A percentile compares a stretch with the other conserved stretches of the same genome.
Conservation (phyloP, 2,797 vertebrate species). For the Manis javanica region DNA sequence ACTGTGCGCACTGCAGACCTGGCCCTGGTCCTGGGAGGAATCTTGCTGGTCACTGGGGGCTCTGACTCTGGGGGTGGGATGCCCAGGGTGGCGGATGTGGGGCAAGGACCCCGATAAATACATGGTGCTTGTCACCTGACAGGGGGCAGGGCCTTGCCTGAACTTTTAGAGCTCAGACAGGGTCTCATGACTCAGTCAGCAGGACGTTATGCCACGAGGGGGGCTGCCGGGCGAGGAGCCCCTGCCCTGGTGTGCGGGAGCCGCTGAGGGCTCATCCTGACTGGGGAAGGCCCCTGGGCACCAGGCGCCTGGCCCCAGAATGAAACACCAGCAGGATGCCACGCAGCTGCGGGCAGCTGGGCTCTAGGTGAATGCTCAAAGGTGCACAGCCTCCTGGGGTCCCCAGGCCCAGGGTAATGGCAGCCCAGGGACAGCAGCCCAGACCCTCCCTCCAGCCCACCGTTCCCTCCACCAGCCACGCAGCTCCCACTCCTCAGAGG, state of each 20-base stretch:
- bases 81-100: accelerated
- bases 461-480: background rate
- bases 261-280: no score
- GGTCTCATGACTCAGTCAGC: background rate
- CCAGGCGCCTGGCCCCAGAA: background rate
- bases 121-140: background rate
- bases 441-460: background rate
- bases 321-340: accelerated
- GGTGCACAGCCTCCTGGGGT: accelerated
- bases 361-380: accelerated
- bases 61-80: background rate
- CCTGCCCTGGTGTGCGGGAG: accelerated
- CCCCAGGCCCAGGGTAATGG: background rate
- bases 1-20: accelerated
- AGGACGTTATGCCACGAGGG: accelerated
- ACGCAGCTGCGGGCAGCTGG: accelerated
- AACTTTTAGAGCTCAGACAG: background rate
- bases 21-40: background rate
- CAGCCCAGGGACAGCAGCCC: background rate
- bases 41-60: background rate
- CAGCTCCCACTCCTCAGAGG: background rate
- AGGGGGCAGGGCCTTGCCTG: background rate
- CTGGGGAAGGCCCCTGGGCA: no score
- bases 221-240: background rate
- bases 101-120: background rate